A percentile compares a stretch with the other conserved stretches of the same genome.
phyloP scores from a whole-genome alignment of 2,113 vertebrate genomes.

The Chaetura pelagica region DNA sequence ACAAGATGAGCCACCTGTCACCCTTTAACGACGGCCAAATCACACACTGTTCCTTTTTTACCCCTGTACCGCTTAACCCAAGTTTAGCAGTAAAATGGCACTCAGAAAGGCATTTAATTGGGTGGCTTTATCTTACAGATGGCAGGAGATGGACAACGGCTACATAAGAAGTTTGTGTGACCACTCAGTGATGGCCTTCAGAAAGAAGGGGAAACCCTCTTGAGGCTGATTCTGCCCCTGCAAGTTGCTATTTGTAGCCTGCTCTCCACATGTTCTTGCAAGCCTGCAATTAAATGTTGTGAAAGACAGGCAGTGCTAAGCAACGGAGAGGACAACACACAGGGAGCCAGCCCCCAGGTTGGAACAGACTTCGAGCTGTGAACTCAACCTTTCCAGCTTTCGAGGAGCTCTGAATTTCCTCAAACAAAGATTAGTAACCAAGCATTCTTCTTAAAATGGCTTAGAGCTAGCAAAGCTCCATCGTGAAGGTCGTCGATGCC shows the following conservation, averaged over 20 bases:
- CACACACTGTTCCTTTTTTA: neutral
- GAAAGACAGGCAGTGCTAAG: constrained; percentile 12
- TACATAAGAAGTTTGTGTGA: neutral
- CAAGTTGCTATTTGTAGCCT: neutral
- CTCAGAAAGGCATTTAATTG: neutral
- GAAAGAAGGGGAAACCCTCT: neutral
- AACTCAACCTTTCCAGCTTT: constrained; percentile 60
- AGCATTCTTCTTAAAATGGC: constrained; percentile 14
- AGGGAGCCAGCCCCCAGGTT: neutral
- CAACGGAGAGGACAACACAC: neutral
- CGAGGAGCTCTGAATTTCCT: constrained; percentile 43
- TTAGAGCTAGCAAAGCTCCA: constrained; percentile 7
- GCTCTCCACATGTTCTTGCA: neutral
- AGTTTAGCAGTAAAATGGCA: neutral
- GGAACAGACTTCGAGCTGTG: neutral
- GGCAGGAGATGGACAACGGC: neutral
- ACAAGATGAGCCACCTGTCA: neutral
- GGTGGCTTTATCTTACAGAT: neutral
- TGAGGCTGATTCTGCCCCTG: neutral
- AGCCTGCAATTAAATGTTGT: neutral
- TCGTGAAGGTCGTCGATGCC: neutral
- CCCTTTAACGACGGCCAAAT: neutral
- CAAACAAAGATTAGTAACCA: constrained; percentile 15
- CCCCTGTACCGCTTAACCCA: neutral
- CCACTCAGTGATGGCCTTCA: neutral